These are phyloP conservation scores for Lacerta viridis DNA, from an alignment of 2,797 vertebrate species.

Conservation along the genomic window DNA sequence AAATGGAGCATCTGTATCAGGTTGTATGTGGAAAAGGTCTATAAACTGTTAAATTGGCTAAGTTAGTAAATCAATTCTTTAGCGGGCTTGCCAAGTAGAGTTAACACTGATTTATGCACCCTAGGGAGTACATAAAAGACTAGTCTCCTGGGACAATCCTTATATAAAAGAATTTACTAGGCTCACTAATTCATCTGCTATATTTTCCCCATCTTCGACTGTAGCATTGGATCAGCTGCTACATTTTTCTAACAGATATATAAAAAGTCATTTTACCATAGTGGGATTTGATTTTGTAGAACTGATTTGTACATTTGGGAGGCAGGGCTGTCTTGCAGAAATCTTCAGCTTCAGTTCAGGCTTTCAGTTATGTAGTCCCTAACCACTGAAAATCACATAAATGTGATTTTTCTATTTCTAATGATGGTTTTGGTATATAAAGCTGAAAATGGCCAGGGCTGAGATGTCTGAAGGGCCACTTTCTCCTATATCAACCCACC, in stretches of 20 bases:
- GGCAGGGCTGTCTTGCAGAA: rapidly evolving
- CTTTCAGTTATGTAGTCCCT: neutral
- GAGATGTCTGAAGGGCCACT: neutral
- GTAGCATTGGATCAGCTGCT: constrained; percentile 37
- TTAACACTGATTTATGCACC: constrained; percentile 64
- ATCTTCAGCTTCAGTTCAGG: neutral
- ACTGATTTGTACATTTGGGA: constrained; percentile 17
- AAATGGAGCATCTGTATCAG: constrained; percentile 32
- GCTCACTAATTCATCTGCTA: constrained; percentile 56
- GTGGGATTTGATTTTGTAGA: neutral
- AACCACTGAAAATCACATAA: neutral
- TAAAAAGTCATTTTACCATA: constrained; percentile 17
- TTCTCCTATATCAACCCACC: neutral
- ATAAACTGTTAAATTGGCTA: constrained; percentile 59
- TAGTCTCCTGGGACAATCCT: constrained; percentile 43
- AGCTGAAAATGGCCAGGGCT: neutral
- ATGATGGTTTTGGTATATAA: neutral
- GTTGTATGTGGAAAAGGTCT: constrained; percentile 48
- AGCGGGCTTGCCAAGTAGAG: constrained; percentile 53
- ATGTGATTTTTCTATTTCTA: neutral
- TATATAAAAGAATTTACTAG: constrained; percentile 61
- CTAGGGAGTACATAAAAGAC: constrained; percentile 58
- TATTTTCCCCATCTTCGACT: constrained; percentile 47
- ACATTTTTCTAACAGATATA: constrained; percentile 32
- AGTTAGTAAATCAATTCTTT: constrained; percentile 68